phyloP scores from a whole-genome alignment of 2,888 invertebrate genomes.

The Drosophila colorata region DNA sequence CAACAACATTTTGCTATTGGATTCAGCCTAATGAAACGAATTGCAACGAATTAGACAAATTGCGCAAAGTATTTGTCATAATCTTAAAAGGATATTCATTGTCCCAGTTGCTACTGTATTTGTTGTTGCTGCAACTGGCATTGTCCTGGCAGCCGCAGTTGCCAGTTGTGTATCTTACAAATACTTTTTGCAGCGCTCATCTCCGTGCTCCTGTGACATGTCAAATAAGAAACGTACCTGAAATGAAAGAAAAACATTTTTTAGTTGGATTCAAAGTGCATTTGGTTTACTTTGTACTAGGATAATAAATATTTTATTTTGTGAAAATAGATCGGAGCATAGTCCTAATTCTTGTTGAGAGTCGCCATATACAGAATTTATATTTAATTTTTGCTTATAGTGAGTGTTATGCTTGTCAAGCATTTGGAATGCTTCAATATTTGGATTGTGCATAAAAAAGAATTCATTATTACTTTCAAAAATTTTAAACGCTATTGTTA shows the following conservation, averaged over 20 bases:
- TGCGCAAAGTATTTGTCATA: constrained; percentile 59
- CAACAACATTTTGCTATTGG: constrained; percentile 19
- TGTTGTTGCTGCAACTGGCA: constrained; percentile 1
- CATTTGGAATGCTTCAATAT: neutral
- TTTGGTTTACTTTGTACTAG: constrained; percentile 18
- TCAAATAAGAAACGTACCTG: constrained; percentile 33
- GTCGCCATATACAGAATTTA: neutral
- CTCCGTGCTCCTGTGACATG: neutral
- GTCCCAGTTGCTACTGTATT: constrained; percentile 9
- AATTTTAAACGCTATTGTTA: no score
- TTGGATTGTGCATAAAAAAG: neutral
- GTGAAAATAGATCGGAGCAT: neutral
- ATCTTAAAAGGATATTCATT: constrained; percentile 41
- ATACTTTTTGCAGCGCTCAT: neutral
- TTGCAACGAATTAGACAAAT: constrained; percentile 69
- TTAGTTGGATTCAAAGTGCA: constrained; percentile 28
- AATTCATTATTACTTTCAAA: neutral
- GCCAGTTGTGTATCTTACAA: neutral
- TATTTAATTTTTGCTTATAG: neutral
- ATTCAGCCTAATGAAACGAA: constrained; percentile 13
- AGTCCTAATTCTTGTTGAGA: neutral
- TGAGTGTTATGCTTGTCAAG: no score
- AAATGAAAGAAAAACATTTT: constrained; percentile 32
- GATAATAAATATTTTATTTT: neutral
- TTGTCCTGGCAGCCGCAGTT: no score